Conservation (phyloP, 2,888 invertebrate genomes). For the Netelia inedita region DNA sequence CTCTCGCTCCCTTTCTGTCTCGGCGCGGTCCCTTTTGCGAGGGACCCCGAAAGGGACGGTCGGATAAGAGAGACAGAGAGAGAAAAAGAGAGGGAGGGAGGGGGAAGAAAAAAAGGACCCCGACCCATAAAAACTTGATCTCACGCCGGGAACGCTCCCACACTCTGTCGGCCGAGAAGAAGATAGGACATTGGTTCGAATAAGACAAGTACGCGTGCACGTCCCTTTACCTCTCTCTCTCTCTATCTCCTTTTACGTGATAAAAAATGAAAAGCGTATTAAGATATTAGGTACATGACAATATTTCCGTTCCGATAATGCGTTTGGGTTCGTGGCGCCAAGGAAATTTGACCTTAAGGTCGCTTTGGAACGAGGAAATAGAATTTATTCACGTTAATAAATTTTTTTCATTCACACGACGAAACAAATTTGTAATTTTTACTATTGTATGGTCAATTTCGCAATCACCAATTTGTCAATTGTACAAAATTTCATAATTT, state of each 20-base stretch:
- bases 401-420: too few relatives aligned
- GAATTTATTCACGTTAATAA: too few relatives aligned
- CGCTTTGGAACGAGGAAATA: background rate
- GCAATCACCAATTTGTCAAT: too few relatives aligned
- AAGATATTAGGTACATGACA: background rate
- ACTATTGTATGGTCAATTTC: too few relatives aligned
- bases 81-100: conserved; percentile 39
- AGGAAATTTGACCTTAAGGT: background rate
- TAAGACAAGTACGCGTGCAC: conserved; percentile 55
- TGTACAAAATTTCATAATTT: too few relatives aligned
- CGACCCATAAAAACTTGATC: conserved; percentile 73
- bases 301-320: conserved; percentile 1
- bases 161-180: conserved; percentile 67
- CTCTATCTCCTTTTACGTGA: too few relatives aligned
- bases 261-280: too few relatives aligned
- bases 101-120: conserved; percentile 44
- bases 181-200: conserved; percentile 48
- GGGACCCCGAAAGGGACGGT: conserved; percentile 52
- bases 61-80: conserved; percentile 3
- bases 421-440: too few relatives aligned
- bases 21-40: conserved; percentile 60
- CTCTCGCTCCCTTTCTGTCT: conserved; percentile 63
- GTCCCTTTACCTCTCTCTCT: background rate
- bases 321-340: background rate
- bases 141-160: conserved; percentile 73